These are phyloP conservation scores for Peromyscus aztecus DNA, from an alignment of 2,797 vertebrate genomes.

Conservation along the genomic window DNA sequence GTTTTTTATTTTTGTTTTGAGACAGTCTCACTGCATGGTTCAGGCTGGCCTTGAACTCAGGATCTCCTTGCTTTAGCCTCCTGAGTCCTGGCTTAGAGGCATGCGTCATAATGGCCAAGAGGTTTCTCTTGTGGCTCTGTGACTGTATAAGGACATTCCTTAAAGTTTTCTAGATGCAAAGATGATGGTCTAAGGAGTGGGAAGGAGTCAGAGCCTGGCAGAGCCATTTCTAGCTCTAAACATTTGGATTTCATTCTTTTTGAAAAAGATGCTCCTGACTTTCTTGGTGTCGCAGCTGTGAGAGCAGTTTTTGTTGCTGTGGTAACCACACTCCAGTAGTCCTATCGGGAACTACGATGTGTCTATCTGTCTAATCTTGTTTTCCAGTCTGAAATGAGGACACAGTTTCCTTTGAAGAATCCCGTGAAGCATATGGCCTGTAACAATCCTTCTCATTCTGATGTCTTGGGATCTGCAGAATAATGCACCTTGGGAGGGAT, in stretches of 20 bases:
- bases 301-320: background rate
- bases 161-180: background rate
- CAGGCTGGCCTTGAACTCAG: background rate
- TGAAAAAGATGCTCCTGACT: conserved; percentile 5
- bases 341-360: conserved; percentile 31
- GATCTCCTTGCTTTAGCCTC: background rate
- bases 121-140: background rate
- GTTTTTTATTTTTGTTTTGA: background rate
- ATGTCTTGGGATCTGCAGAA: background rate
- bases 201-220: background rate
- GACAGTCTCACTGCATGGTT: background rate
- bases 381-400: conserved; percentile 51
- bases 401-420: background rate
- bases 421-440: fast-evolving
- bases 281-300: background rate
- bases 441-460: background rate
- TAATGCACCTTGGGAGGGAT: fast-evolving
- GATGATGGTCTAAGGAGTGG: background rate
- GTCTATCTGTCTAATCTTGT: background rate
- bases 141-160: background rate
- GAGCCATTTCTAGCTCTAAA: background rate
- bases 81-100: background rate
- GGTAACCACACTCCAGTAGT: background rate
- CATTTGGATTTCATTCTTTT: background rate
- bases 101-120: background rate